Conservation (phyloP, 2,113 vertebrate species). For the Alligator mississippiensis region DNA sequence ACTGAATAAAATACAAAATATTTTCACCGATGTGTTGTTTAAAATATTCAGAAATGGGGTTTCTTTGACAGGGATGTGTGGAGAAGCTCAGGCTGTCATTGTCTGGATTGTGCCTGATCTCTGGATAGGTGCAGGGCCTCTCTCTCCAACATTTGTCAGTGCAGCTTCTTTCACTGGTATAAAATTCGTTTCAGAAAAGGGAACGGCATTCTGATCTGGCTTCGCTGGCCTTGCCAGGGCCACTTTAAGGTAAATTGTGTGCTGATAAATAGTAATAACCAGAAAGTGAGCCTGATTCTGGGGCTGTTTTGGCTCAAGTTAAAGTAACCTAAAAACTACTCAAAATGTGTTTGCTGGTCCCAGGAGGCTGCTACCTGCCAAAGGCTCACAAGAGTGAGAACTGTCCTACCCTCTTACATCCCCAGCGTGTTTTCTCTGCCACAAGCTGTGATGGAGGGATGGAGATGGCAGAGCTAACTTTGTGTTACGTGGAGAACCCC, state of each 20-base stretch:
- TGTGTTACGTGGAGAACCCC: neutral
- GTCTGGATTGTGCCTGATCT: neutral
- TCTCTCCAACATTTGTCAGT: neutral
- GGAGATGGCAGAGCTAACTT: neutral
- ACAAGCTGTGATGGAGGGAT: rapidly evolving
- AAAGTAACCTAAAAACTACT: neutral
- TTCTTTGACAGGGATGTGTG: constrained; percentile 38
- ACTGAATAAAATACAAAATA: constrained; percentile 74
- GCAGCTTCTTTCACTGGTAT: neutral
- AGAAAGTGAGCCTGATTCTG: neutral
- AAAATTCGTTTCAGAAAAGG: neutral
- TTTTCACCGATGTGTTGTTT: constrained; percentile 71
- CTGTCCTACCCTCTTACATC: neutral
- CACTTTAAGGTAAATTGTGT: neutral
- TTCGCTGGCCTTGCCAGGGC: neutral
- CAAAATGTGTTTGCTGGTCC: neutral
- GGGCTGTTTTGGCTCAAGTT: neutral
- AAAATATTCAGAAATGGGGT: constrained; percentile 55
- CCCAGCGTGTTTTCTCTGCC: rapidly evolving
- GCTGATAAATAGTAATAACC: rapidly evolving
- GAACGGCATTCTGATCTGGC: rapidly evolving
- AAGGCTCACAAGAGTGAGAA: neutral
- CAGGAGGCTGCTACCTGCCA: rapidly evolving
- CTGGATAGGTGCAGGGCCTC: neutral
- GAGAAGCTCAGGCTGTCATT: neutral